phyloP scores from a whole-genome alignment of 2,797 vertebrate genomes.

The Perodicticus potto region DNA sequence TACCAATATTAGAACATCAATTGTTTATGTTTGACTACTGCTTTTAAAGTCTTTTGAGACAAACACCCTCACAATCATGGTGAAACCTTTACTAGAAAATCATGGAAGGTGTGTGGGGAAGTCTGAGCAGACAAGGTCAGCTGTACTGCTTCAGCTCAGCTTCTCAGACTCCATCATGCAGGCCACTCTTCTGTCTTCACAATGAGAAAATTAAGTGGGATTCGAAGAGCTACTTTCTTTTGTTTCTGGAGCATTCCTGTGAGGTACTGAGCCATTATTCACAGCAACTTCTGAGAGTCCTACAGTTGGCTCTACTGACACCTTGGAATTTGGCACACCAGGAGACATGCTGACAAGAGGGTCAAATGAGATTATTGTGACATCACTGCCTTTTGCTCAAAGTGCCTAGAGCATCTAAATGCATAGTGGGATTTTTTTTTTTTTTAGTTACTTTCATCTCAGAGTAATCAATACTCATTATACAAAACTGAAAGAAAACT shows the following conservation, averaged over 20 bases:
- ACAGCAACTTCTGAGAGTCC: not conserved
- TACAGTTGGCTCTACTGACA: not conserved
- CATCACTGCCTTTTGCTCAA: not conserved
- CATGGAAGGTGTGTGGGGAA: too few species aligned
- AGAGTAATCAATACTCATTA: conserved; percentile 6
- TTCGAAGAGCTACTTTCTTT: not conserved
- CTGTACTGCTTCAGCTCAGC: too few species aligned
- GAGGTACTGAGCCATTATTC: not conserved
- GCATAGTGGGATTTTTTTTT: not conserved
- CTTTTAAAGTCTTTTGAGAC: too few species aligned
- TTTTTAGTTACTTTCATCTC: not conserved
- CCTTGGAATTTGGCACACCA: not conserved
- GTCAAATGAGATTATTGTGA: not conserved
- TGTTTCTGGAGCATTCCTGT: not conserved
- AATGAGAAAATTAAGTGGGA: not conserved
- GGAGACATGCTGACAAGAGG: not conserved
- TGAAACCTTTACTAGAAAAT: too few species aligned
- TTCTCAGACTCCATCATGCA: too few species aligned
- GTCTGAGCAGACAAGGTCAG: too few species aligned
- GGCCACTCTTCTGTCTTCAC: too few species aligned
- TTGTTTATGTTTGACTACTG: too few species aligned
- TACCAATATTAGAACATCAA: too few species aligned
- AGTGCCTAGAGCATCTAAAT: not conserved
- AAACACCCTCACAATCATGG: too few species aligned
- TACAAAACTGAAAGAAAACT: conserved; percentile 20